Evolutionary conservation across 64 coral and sea anemone species (phyloP), one percentile per base, ranked within the genome.

Genomic region (Actinia equina): DNA sequence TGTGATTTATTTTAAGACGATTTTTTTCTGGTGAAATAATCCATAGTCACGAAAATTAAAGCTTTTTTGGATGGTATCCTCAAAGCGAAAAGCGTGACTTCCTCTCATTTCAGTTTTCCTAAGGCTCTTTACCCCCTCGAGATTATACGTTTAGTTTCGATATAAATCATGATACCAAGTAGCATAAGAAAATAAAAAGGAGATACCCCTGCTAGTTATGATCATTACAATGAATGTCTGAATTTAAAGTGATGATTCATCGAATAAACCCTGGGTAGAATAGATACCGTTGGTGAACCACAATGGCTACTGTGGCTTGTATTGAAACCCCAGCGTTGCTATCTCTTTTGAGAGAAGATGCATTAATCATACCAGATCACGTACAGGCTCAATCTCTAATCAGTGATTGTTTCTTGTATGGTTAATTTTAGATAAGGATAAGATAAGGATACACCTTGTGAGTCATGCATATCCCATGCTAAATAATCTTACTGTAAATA

Each of bases 221-320:
- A 65, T 20, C 2, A 65, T 19, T 22, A 65, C 22, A 8, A 65
- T n/a, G 18, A 3, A 19, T 65, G 62, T 0, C 2, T 74, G 69
- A 74, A 74, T 74, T 41, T 74, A 74, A 57, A 74, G 69, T 26
- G 27, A 15, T 74, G 69, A 74, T 30, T 74, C 69, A 74, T 74
- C 69, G 69, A 37, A 37, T 74, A 30, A 30, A 74, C 69, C 69
- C 69, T 14, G 69, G 69, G 25, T 20, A 23, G 20, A 18, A 65
- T 1, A 25, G 10, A 0, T 14, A 41, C 69, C 69, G 26, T 12
- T 57, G 55, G 55, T 15, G 4, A 74, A 74, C 69, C 69, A 74
- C 69, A 74, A 74, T 30, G 3, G 65, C 30, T 4, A 60, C 59
- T 60, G 63, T 25, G 22, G 9, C 20, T 37, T 3, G 22, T 23